A percentile compares a stretch with the other conserved stretches of the same genome.
Conservation (phyloP, 2,113 vertebrate species). For the Nannospalax galili region DNA sequence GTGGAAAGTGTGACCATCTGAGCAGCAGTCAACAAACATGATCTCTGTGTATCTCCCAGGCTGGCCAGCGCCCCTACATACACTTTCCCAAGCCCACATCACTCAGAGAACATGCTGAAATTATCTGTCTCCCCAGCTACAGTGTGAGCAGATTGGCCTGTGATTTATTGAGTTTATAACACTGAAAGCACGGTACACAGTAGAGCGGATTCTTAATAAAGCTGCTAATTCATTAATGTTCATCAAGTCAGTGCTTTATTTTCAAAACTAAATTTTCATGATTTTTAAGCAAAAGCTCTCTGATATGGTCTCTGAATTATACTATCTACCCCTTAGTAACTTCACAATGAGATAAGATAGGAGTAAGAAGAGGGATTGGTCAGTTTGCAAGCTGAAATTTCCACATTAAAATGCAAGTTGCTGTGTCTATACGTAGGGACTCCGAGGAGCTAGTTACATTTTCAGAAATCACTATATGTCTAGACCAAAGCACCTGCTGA, state of each 20-base stretch:
- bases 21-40: not conserved
- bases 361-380: not conserved
- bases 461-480: not conserved
- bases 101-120: not conserved
- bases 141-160: not conserved
- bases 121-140: not conserved
- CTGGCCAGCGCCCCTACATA: not conserved
- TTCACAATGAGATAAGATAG: not conserved
- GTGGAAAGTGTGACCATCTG: not conserved
- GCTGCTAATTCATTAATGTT: not conserved
- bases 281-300: not conserved
- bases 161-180: not conserved
- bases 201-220: constrained; percentile 8
- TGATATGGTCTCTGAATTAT: not conserved
- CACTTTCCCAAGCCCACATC: not conserved
- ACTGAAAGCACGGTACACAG: not conserved
- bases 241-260: not conserved
- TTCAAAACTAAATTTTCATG: not conserved
- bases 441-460: not conserved
- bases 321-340: not conserved
- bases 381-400: not conserved
- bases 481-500: not conserved
- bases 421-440: not conserved
- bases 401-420: not conserved
- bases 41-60: not conserved